Percentiles rank a stretch among this genome's conserved stretches.
Conservation (phyloP, 1,140 invertebrate species). For the Drosophila mauritiana region DNA sequence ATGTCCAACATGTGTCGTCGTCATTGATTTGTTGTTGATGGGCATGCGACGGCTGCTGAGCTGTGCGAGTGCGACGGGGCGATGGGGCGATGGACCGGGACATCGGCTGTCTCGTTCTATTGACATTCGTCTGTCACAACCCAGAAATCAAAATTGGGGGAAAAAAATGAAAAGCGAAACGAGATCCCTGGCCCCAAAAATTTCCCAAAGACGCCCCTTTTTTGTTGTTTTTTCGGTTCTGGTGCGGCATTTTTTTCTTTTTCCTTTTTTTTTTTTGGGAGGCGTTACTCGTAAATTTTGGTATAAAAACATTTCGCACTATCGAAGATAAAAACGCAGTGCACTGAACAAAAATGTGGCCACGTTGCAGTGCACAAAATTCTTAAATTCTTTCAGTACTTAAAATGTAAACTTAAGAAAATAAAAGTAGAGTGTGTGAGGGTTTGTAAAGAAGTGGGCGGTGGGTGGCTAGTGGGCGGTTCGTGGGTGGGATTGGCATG, state of each 20-base stretch:
- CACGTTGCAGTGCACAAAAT: no score
- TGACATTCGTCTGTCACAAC: conserved; percentile 82
- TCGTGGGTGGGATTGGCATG: conserved; percentile 17
- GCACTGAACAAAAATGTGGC: neutral
- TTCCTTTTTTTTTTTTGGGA: conserved; percentile 47
- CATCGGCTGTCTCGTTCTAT: conserved; percentile 48
- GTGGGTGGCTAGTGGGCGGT: neutral
- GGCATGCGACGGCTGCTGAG: conserved; percentile 63
- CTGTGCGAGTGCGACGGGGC: neutral
- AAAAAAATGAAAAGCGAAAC: conserved; percentile 12
- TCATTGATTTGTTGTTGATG: conserved; percentile 83
- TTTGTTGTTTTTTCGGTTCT: conserved; percentile 5
- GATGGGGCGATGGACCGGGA: neutral
- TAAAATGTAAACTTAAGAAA: no score
- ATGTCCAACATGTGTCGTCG: conserved; percentile 83
- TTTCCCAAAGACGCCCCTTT: conserved; percentile 8
- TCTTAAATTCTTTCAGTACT: no score
- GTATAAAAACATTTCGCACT: conserved; percentile 65
- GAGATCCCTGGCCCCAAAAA: conserved; percentile 11
- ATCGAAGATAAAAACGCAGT: neutral
- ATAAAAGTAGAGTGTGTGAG: neutral
- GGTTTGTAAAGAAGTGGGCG: neutral
- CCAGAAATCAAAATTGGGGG: conserved; percentile 29
- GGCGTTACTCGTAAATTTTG: conserved; percentile 66
- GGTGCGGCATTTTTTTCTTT: neutral